A percentile compares a stretch with the other conserved stretches of the same genome.
Conservation (phyloP, 2,888 invertebrate species). For the Eupeodes latifasciatus region DNA sequence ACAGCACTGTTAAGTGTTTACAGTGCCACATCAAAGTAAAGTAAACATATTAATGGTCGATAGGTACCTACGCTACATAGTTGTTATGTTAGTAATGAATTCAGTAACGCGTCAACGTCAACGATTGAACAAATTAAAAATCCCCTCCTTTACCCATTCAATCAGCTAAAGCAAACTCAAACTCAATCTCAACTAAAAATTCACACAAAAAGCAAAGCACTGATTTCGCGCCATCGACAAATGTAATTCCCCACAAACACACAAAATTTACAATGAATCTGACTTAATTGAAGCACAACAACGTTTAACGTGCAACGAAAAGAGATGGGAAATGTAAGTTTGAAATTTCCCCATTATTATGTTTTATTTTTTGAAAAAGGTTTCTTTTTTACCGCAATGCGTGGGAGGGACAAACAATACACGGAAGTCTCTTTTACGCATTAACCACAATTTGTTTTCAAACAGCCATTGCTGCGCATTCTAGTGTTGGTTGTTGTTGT, state of each 20-base stretch:
- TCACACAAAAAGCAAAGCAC: slow-evolving; percentile 38
- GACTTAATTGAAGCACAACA: slow-evolving; percentile 13
- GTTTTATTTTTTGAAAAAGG: not conserved
- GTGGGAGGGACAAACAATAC: slow-evolving; percentile 19
- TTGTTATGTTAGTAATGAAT: slow-evolving; percentile 57
- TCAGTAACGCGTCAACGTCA: slow-evolving; percentile 69
- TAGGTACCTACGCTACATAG: not conserved
- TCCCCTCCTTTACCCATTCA: slow-evolving; percentile 29
- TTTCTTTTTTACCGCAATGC: not conserved
- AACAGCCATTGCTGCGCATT: slow-evolving; percentile 68
- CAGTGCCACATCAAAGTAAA: slow-evolving; percentile 26
- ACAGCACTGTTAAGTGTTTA: too few relatives aligned
- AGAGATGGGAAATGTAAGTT: slow-evolving; percentile 24
- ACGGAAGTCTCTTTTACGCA: not conserved
- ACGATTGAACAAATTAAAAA: slow-evolving; percentile 62
- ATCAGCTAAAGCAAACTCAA: slow-evolving; percentile 8
- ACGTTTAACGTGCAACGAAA: not conserved
- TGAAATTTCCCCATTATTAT: not conserved
- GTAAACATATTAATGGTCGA: slow-evolving; percentile 61
- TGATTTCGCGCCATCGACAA: slow-evolving; percentile 43
- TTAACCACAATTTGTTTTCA: not conserved
- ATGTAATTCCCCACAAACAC: slow-evolving; percentile 37
- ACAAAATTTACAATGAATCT: slow-evolving; percentile 1
- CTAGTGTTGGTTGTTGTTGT: not conserved
- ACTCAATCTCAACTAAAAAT: not conserved